Evolutionary conservation across 2,888 invertebrate species (phyloP).

Genomic region (Euphydryas editha): DNA sequence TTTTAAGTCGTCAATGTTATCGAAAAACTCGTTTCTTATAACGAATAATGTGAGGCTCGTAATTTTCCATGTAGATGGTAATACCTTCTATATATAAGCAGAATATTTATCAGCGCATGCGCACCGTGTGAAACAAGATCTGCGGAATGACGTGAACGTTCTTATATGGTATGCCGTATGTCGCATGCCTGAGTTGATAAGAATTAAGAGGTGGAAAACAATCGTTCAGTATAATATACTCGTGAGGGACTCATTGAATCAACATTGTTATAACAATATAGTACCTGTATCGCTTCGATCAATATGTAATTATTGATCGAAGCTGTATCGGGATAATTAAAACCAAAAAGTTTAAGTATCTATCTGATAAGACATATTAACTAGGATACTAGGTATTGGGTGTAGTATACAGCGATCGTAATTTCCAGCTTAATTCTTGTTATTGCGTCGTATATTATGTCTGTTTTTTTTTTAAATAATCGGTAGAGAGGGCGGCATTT

Average conservation of each 20-base stretch:
- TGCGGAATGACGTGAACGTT: slow-evolving; percentile 48
- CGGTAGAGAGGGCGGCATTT: neutral
- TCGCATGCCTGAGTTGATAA: slow-evolving; percentile 24
- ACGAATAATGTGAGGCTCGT: slow-evolving; percentile 27
- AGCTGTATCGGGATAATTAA: neutral
- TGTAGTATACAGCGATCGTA: neutral
- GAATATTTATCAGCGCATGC: slow-evolving; percentile 64
- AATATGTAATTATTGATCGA: too few species aligned
- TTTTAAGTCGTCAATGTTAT: neutral
- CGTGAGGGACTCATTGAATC: neutral
- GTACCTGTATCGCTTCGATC: neutral
- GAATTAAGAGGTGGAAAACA: slow-evolving; percentile 19
- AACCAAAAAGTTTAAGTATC: neutral
- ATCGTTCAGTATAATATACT: slow-evolving; percentile 2
- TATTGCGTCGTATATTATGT: slow-evolving; percentile 1
- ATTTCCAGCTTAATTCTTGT: slow-evolving; percentile 7
- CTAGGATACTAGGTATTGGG: neutral
- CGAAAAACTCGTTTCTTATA: neutral
- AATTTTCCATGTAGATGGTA: slow-evolving; percentile 43
- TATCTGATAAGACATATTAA: neutral
- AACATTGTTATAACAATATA: neutral
- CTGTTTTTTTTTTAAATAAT: slow-evolving; percentile 7
- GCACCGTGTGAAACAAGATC: slow-evolving; percentile 61
- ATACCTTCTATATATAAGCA: slow-evolving; percentile 41
- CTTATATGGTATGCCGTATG: slow-evolving; percentile 18